Evolutionary conservation across 2,888 invertebrate species (phyloP), one percentile per base, ranked within the genome.

Genomic region (Octodonta nipae): DNA sequence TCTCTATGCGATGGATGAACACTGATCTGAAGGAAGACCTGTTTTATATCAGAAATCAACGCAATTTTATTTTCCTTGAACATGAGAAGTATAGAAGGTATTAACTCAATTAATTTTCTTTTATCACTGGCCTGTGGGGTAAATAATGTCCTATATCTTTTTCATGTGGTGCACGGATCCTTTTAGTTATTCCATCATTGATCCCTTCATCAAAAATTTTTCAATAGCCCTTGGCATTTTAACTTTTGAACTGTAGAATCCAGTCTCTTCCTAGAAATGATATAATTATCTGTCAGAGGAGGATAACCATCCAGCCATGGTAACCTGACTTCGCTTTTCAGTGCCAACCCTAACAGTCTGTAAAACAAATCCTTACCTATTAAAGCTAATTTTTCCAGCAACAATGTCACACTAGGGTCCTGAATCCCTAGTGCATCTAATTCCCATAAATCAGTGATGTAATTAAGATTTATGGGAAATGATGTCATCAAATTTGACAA

Each of bases 11-110:
- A 22, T 34, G 37, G 16, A 5, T 35, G 13, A 1, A 51, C 13
- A 22, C 35, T 37, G n/a, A 55, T 50, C 40, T 50, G 51, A 10
- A 50, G 35, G 36, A 56, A 55, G 1, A 51, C 54, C 29, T 50
- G 49, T 10, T 38, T 17, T 3, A 56, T 53, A 35, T 53, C 50
- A 5, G 49, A 31, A 3, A 42, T 33, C 1, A 46, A 41, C 5
- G 45, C 51, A 28, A 46, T 35, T 26, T 32, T 37, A 15, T 32
- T 15, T 6, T 33, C 14, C 8, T 44, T 32, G 36, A 50, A 49
- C 6, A 6, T 6, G 6, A n/a, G 6, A 6, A 20, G 20, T 7
- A 20, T 20, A n/a, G 6, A 7, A 20, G 20, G 20, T 20, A 20
- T n/a, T 20, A 7, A 6, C 20, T 20, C 20, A 7, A 20, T 20